Evolutionary conservation across 92 coral and sea anemone genomes (phyloP).

Genomic region (Epizoanthus ramosus): DNA sequence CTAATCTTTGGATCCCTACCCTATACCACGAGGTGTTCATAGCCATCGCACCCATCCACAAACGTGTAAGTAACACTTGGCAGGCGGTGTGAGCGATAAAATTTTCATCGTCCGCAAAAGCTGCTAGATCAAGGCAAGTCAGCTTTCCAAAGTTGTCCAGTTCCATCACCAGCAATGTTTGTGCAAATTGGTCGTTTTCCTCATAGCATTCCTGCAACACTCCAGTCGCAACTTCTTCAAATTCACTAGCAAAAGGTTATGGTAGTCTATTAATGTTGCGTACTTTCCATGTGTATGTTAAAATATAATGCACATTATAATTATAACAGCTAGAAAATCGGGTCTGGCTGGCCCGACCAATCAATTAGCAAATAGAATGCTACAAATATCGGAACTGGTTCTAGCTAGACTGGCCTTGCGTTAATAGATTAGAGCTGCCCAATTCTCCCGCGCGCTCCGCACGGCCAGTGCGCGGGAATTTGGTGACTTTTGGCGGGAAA

Average conservation of each 20-base stretch:
- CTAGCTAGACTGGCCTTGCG: too few relatives aligned
- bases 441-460: too few relatives aligned
- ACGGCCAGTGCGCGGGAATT: too few relatives aligned
- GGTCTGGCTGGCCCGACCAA: too few relatives aligned
- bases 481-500: too few relatives aligned
- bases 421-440: too few relatives aligned
- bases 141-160: constrained; percentile 75
- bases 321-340: too few relatives aligned
- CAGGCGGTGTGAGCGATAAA: constrained; percentile 93
- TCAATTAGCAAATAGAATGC: too few relatives aligned
- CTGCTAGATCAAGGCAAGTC: constrained; percentile 91
- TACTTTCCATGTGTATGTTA: too few relatives aligned
- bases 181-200: constrained; percentile 82
- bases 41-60: constrained; percentile 98
- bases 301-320: too few relatives aligned
- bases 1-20: constrained; percentile 49
- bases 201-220: constrained; percentile 85
- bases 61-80: constrained; percentile 85
- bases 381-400: too few relatives aligned
- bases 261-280: too few relatives aligned
- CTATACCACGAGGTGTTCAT: constrained; percentile 95
- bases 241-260: constrained; percentile 53
- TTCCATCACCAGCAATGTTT: constrained; percentile 84
- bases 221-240: constrained; percentile 82
- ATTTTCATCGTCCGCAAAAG: constrained; percentile 78